Base-by-base conservation (phyloP, 2,888 invertebrate species). In the Dasysyrphus albostriatus region DNA sequence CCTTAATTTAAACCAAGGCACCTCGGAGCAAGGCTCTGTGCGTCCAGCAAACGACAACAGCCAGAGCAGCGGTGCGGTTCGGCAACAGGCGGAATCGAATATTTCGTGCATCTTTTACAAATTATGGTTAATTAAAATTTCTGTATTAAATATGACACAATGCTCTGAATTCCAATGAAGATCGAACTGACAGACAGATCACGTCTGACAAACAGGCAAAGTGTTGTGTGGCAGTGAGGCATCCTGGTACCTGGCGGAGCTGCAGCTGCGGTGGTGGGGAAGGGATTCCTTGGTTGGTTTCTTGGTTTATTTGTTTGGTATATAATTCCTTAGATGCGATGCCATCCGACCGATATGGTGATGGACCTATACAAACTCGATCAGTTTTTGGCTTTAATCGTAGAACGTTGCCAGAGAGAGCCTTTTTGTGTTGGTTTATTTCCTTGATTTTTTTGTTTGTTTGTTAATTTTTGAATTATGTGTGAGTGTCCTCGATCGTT, bases 81-180 rank as follows among this genome's bases (percentile, higher is more conserved):
- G 63, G 37, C 63, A 37, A 67, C 49, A 54, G 49, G 61, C 83
- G 70, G 82, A 75, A 78, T 87, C 82, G 82, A 88, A 85, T 84
- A 79, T 85, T 84, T 91, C 90, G 91, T 92, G 91, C 91, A 91
- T 88, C 90, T 90, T 90, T 92, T 92, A 92, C 91, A 92, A 92
- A 92, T 92, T 91, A 91, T 91, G 90, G 90, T 92, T 92, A 92
- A 92, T 92, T 92, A 92, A 92, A 92, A 92, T 92, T 92, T 90
- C 90, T 92, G 92, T 92, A 92, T 92, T 92, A 92, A 92, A 92
- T 92, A 92, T 92, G 92, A 92, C 91, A 91, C 92, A 92, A 91
- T 92, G 91, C 91, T 91, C 91, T 91, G 92, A 92, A 92, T 92
- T 92, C 91, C 91, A 90, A 89, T 88, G 87, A 88, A 88, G 83